These are phyloP conservation scores for Smittia sp. DNA, from an alignment of 2,888 invertebrate genomes.

Conservation along the genomic window DNA sequence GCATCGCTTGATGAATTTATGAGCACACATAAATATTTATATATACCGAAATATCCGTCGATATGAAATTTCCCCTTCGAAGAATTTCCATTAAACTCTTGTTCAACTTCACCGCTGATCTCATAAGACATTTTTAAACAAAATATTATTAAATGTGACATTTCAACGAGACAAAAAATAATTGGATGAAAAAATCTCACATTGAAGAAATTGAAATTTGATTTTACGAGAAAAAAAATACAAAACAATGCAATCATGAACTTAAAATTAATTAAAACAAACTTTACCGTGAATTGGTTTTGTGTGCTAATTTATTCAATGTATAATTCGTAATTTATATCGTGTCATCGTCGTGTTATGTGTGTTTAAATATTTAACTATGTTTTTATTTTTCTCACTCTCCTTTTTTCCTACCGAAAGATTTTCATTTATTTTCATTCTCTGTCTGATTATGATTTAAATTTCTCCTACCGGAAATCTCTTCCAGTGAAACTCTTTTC, in stretches of 20 bases:
- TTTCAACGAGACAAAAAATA: constrained; percentile 6
- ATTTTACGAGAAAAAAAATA: neutral
- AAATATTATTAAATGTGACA: constrained; percentile 34
- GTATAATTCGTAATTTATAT: constrained; percentile 48
- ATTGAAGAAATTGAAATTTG: constrained; percentile 8
- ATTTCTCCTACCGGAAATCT: neutral
- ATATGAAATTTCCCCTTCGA: neutral
- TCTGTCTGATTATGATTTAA: constrained; percentile 11
- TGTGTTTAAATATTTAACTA: constrained; percentile 46
- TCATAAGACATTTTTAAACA: constrained; percentile 38
- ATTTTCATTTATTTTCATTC: constrained; percentile 37
- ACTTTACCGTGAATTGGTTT: constrained; percentile 52
- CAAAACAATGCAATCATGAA: constrained; percentile 22
- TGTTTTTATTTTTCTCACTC: constrained; percentile 43
- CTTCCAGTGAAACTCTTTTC: neutral
- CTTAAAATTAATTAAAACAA: constrained; percentile 43
- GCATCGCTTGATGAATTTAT: neutral
- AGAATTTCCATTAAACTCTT: constrained; percentile 2
- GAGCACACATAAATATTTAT: constrained; percentile 34
- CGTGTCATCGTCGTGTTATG: constrained; percentile 50
- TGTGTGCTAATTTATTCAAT: constrained; percentile 51
- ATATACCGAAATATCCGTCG: constrained; percentile 34
- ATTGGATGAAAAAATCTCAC: constrained; percentile 24
- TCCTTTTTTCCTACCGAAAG: constrained; percentile 38
- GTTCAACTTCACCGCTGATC: neutral